Evolutionary conservation across 2,888 invertebrate genomes (phyloP).

Genomic region (Tachina lurida): DNA sequence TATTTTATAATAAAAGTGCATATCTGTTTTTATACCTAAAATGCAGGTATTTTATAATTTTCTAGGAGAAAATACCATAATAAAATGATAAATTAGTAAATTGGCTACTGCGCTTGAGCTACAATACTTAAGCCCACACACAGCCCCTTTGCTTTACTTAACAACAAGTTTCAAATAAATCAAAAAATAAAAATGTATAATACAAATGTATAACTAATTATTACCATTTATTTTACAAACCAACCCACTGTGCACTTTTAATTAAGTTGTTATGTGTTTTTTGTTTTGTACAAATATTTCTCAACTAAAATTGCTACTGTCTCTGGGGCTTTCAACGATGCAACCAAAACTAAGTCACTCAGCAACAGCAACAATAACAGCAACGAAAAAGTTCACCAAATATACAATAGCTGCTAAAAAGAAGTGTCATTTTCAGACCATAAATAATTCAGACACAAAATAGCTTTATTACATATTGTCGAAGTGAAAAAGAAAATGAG

Average conservation of each 20-base stretch:
- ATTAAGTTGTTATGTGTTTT: slow-evolving; percentile 21
- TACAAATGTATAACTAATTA: background rate
- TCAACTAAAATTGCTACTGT: slow-evolving; percentile 11
- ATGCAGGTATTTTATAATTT: no score
- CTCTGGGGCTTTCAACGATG: slow-evolving; percentile 22
- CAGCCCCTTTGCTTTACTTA: no score
- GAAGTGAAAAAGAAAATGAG: background rate
- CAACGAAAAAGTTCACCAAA: slow-evolving; percentile 53
- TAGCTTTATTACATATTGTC: slow-evolving; percentile 44
- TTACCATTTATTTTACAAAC: background rate
- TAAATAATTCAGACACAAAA: slow-evolving; percentile 56
- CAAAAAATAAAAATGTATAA: no score
- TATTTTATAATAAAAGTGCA: no score
- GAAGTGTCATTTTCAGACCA: slow-evolving; percentile 53
- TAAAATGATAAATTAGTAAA: no score
- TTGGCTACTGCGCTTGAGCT: no score
- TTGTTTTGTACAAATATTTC: background rate
- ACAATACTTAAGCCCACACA: no score
- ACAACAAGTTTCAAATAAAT: no score
- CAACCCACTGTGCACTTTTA: background rate
- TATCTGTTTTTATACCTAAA: no score
- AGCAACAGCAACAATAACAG: background rate
- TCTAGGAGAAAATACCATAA: no score
- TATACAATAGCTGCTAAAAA: slow-evolving; percentile 25
- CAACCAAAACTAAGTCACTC: slow-evolving; percentile 25